Conservation (phyloP, 2,888 invertebrate species). For the Danaus chrysippus region DNA sequence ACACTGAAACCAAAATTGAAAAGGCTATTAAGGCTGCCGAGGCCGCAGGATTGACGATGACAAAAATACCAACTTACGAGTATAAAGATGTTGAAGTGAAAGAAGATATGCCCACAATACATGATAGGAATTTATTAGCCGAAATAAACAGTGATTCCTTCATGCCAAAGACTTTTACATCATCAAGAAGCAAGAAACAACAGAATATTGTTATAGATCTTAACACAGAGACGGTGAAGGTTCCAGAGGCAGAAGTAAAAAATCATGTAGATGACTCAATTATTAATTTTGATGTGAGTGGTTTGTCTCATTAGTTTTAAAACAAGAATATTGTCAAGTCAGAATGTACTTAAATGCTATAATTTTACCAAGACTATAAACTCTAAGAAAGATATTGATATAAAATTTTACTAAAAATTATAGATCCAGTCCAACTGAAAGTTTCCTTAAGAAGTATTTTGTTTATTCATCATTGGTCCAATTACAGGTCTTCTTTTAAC, state of each 20-base stretch:
- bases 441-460: too few relatives aligned
- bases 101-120: conserved; percentile 74
- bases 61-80: conserved; percentile 73
- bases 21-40: conserved; percentile 73
- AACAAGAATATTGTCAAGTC: conserved; percentile 1
- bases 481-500: too few relatives aligned
- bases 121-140: conserved; percentile 80
- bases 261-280: conserved; percentile 78
- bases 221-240: conserved; percentile 83
- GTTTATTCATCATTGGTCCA: too few relatives aligned
- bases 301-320: conserved; percentile 1
- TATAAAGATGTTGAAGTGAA: conserved; percentile 69
- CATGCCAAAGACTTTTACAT: conserved; percentile 79
- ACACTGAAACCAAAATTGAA: conserved; percentile 68
- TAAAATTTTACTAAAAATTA: too few relatives aligned
- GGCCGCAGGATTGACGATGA: conserved; percentile 73
- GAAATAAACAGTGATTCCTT: conserved; percentile 86
- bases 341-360: too few relatives aligned
- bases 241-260: conserved; percentile 78
- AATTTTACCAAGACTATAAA: too few relatives aligned
- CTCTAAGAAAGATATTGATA: too few relatives aligned
- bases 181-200: conserved; percentile 80
- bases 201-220: conserved; percentile 87
- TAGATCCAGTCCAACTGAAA: too few relatives aligned
- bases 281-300: conserved; percentile 83